These are phyloP conservation scores for Eunapius fragilis DNA, from an alignment of 37 sponge, comb jelly and placozoan species.

Conservation along the genomic window DNA sequence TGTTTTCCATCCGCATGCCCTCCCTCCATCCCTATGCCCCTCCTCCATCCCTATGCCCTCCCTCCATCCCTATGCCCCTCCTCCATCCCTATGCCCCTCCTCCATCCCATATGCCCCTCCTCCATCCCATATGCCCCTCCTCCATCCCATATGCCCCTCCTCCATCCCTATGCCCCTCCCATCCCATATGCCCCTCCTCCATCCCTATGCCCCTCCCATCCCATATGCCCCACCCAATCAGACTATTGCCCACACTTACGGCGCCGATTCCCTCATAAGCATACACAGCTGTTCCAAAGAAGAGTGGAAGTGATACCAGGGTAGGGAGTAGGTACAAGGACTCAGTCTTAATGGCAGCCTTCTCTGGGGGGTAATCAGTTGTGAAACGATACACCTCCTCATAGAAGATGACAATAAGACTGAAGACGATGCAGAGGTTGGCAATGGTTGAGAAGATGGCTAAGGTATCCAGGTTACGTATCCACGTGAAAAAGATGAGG, in stretches of 20 bases:
- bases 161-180: no score
- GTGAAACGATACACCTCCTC: slow-evolving; percentile 47
- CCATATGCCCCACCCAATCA: no score
- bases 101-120: no score
- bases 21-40: no score
- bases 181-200: not conserved
- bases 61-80: no score
- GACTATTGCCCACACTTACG: slow-evolving; percentile 17
- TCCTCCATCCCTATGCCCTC: no score
- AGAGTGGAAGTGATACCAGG: slow-evolving; percentile 11
- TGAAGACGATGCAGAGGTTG: slow-evolving; percentile 77
- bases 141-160: no score
- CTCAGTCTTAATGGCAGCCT: not conserved
- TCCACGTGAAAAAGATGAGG: slow-evolving; percentile 71
- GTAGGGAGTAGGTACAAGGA: not conserved
- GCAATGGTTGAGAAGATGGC: slow-evolving; percentile 76
- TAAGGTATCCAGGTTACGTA: slow-evolving; percentile 81
- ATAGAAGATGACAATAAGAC: slow-evolving; percentile 55
- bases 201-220: no score
- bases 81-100: no score
- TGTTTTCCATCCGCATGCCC: no score
- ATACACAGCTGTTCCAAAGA: slow-evolving; percentile 69
- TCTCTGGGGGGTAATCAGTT: slow-evolving; percentile 8
- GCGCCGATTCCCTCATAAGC: slow-evolving; percentile 66
- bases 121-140: no score